phyloP scores from a whole-genome alignment of 64 coral and sea anemone species.

The Pocillopora verrucosa region DNA sequence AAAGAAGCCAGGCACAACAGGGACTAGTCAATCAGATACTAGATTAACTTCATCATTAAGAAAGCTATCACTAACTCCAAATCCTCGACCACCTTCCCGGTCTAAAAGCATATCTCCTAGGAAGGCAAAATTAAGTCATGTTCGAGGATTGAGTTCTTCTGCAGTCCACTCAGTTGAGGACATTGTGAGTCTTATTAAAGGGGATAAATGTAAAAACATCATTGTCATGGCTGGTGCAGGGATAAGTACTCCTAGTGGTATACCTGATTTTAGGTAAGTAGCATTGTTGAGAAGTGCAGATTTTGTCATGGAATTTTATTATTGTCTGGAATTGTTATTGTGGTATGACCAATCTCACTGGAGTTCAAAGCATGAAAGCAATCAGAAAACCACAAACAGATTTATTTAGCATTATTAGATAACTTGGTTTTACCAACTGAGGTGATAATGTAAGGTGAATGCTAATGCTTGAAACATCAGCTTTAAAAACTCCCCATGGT shows the following conservation, averaged over 20 bases:
- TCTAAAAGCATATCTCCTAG: slow-evolving; percentile 46
- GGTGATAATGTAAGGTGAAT: neutral
- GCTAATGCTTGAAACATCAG: too few relatives aligned
- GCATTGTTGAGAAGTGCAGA: neutral
- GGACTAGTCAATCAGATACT: slow-evolving; percentile 60
- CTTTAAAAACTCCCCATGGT: too few relatives aligned
- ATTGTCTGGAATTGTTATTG: too few relatives aligned
- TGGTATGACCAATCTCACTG: too few relatives aligned
- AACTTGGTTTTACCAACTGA: neutral
- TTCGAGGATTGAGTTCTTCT: slow-evolving; percentile 34
- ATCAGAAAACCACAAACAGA: too few relatives aligned
- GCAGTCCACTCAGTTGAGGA: slow-evolving; percentile 69
- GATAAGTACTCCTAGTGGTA: slow-evolving; percentile 85
- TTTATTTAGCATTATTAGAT: too few relatives aligned
- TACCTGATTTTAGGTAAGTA: slow-evolving; percentile 85
- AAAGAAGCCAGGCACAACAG: neutral
- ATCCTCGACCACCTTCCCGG: slow-evolving; percentile 32
- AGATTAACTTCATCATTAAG: slow-evolving; percentile 65
- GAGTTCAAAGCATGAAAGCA: too few relatives aligned
- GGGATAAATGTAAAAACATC: slow-evolving; percentile 81
- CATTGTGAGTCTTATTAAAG: slow-evolving; percentile 68
- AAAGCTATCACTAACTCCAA: slow-evolving; percentile 67
- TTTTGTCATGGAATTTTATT: too few relatives aligned
- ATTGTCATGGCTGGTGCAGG: slow-evolving; percentile 93
- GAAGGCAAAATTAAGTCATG: slow-evolving; percentile 53